Evolutionary conservation across 2,797 vertebrate genomes (phyloP), one percentile per base, ranked within the genome.

Genomic region (Thripadectes ignobilis): DNA sequence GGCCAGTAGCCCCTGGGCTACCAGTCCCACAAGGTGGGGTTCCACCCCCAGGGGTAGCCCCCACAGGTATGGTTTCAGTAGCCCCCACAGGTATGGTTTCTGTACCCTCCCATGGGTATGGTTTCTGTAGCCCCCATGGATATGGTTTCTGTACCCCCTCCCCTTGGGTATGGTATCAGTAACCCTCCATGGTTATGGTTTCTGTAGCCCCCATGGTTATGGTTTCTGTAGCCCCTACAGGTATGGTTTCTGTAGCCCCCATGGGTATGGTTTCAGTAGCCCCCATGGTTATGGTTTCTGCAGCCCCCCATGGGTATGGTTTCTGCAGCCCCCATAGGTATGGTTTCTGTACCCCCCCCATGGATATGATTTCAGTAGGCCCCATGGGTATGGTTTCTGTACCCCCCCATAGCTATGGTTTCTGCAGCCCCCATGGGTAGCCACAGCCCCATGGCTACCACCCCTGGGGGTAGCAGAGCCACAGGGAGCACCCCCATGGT

Each of bases 91-190:
- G 7, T 30, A 61, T 26, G 49, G 26, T 51, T 27, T 16, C 48
- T 15, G 14, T 10, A 46, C 21, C 45, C 23, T 21, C 32, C n/a
- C 36, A 3, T 5, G 30, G 10, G 14, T 7, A 24, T 46, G 21
- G 21, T 46, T 23, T 12, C 45, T 5, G 21, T 46, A 46, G 8
- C 43, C 17, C 29, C 55, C 23, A 11, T 0, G 65, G 86, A 41
- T 6, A 30, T 0, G 41, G 3, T 8, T 29, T 15, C 15, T 18
- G n/a, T n/a, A n/a, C n/a, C n/a, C n/a, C n/a, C n/a, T n/a, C n/a
- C n/a, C n/a, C n/a, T n/a, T n/a, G n/a, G n/a, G n/a, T n/a, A n/a
- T n/a, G n/a, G n/a, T n/a, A n/a, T n/a, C n/a, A n/a, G 38, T 5
- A 32, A 30, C 10, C 43, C 38, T 8, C 30, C 32, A 49, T 15